Evolutionary conservation across 2,113 vertebrate genomes (phyloP).

Genomic region (Scomber colias): DNA sequence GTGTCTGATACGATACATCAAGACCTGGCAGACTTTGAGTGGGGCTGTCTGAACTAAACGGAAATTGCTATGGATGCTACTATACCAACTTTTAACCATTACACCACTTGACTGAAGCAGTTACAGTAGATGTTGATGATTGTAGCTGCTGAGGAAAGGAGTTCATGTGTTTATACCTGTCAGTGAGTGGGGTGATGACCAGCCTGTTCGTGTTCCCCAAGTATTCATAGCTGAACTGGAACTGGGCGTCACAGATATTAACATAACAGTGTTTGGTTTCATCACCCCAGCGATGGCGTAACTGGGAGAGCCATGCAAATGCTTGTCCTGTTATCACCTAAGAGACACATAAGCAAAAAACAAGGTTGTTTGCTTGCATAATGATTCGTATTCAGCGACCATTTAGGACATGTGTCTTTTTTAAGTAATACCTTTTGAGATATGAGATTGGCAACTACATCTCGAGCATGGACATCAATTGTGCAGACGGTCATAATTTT

Average conservation of each 20-base stretch:
- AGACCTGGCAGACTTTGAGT: background rate
- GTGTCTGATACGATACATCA: background rate
- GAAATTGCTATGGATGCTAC: background rate
- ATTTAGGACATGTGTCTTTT: background rate
- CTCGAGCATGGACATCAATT: conserved; percentile 90
- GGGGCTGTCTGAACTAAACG: too few relatives aligned
- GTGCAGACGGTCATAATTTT: conserved; percentile 93
- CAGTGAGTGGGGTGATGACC: conserved; percentile 89
- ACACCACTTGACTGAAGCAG: conserved; percentile 4
- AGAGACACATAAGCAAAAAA: conserved; percentile 2
- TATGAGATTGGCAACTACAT: conserved; percentile 89
- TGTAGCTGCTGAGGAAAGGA: background rate
- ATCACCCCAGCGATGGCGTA: conserved; percentile 88
- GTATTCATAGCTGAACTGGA: conserved; percentile 89
- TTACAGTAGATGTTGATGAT: background rate
- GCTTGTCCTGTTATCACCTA: conserved; percentile 87
- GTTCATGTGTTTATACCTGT: conserved; percentile 76
- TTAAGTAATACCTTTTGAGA: conserved; percentile 88
- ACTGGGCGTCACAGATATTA: conserved; percentile 89
- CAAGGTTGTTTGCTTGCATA: background rate
- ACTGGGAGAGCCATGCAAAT: conserved; percentile 88
- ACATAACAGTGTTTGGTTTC: conserved; percentile 83
- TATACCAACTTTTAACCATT: background rate
- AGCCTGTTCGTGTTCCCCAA: conserved; percentile 88
- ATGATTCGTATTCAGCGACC: background rate